Evolutionary conservation across 2,888 invertebrate species (phyloP), one percentile per base, ranked within the genome.

Genomic region (Diogma glabrata): DNA sequence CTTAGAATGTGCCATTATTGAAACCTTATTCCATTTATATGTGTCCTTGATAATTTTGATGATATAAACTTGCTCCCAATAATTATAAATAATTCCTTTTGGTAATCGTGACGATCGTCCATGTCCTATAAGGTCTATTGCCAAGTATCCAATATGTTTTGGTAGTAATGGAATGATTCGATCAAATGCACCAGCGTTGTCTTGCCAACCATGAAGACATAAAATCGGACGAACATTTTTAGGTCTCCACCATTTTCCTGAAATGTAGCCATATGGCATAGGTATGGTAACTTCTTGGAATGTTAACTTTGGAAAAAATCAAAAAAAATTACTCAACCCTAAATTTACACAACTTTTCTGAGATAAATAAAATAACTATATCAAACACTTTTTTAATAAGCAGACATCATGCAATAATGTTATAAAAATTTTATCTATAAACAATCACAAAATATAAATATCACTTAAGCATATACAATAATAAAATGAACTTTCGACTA

Each of bases 121-220:
- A 66, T 87, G 84, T 1, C 86, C 84, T 12, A 83, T 82, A 10
- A 80, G 69, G 64, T 84, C 84, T 7, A 84, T 66, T 0, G 84
- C 79, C 5, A 87, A 64, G 52, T 77, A 71, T 2, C 76, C 71
- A 6, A 72, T 59, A 47, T 73, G 63, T 24, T 70, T 63, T 17
- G 72, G 67, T 22, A 87, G 63, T 51, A 79, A 63, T 0, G 83
- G 82, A 14, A 78, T 76, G 30, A 88, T 60, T 1, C 76, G 73
- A 66, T 87, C 84, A 71, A 79, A 88, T 0, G 82, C 77, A 12
- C 81, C 82, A 4, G 84, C 82, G 64, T 87, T 88, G 64, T 88
- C 87, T 66, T 79, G 82, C 84, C 85, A 85, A 0, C 87, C 87
- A 63, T 87, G 87, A 1, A 87, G 60, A 1, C 80, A 80, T 43